A percentile compares a stretch with the other conserved stretches of the same genome.
These are phyloP conservation scores for Labeo catla DNA, from an alignment of 2,113 vertebrate species.

Conservation along the genomic window DNA sequence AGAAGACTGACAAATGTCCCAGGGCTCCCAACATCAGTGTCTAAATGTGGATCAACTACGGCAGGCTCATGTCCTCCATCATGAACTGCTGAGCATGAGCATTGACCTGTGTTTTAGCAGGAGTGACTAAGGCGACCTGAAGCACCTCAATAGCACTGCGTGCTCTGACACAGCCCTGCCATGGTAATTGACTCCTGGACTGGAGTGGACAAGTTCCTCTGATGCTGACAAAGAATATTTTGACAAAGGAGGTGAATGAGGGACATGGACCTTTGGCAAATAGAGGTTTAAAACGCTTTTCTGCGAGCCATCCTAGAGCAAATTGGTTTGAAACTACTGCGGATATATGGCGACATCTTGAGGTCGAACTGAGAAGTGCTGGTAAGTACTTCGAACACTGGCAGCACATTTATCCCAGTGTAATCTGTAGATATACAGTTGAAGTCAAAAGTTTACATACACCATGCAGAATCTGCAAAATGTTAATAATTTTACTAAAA, in stretches of 20 bases:
- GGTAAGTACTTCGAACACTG: neutral
- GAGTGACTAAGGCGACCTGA: conserved; percentile 35
- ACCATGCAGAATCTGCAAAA: no score
- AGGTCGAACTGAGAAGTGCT: conserved; percentile 46
- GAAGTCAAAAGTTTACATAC: no score
- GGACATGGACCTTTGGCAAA: conserved; percentile 13
- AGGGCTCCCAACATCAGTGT: conserved; percentile 35
- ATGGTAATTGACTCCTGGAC: conserved; percentile 39
- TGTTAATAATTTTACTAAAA: no score
- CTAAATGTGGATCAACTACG: conserved; percentile 23
- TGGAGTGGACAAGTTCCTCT: conserved; percentile 1
- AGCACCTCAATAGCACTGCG: neutral
- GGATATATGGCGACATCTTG: conserved; percentile 70
- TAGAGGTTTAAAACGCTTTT: neutral
- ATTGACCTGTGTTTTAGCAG: conserved; percentile 45
- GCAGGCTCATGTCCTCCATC: conserved; percentile 32
- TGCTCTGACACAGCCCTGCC: conserved; percentile 30
- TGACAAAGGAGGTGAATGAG: conserved; percentile 17
- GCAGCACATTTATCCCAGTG: neutral
- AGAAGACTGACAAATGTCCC: conserved; percentile 39
- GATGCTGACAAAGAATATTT: conserved; percentile 15
- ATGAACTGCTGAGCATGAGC: conserved; percentile 1
- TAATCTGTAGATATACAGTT: neutral
- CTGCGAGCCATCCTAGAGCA: neutral
- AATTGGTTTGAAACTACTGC: conserved; percentile 3